Evolutionary conservation across 2,888 invertebrate genomes (phyloP).

Genomic region (Patella ulyssiponensis): DNA sequence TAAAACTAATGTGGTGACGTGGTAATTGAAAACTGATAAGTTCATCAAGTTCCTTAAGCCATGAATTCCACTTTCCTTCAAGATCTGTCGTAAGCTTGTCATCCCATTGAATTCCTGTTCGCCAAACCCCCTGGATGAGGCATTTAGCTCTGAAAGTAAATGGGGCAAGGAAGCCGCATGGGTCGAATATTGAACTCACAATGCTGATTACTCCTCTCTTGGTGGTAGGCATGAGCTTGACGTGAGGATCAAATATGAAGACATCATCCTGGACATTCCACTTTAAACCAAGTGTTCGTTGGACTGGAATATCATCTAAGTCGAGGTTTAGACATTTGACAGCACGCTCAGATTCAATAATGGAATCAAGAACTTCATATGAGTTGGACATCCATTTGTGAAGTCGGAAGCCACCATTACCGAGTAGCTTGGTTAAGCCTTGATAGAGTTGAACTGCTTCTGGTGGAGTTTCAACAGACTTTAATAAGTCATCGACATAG

Average conservation of each 20-base stretch:
- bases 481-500: constrained; percentile 19
- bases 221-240: not conserved
- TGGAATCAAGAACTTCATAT: constrained; percentile 1
- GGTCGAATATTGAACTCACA: constrained; percentile 20
- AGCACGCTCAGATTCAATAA: constrained; percentile 21
- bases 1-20: not conserved
- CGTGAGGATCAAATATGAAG: constrained; percentile 8
- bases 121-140: too few relatives aligned
- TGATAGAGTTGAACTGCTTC: not conserved
- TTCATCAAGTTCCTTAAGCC: not conserved
- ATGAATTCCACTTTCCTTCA: not conserved
- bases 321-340: constrained; percentile 9
- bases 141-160: too few relatives aligned
- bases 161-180: constrained; percentile 15
- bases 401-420: constrained; percentile 10
- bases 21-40: constrained; percentile 5
- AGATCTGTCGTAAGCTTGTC: not conserved
- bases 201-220: constrained; percentile 12
- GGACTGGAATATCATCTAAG: not conserved
- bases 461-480: not conserved
- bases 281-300: constrained; percentile 13
- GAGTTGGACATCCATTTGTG: constrained; percentile 16
- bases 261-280: constrained; percentile 15
- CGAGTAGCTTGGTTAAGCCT: not conserved
- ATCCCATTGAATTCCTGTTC: too few relatives aligned